Base-by-base conservation (phyloP, 2,888 invertebrate genomes). In the Pammene fasciana region DNA sequence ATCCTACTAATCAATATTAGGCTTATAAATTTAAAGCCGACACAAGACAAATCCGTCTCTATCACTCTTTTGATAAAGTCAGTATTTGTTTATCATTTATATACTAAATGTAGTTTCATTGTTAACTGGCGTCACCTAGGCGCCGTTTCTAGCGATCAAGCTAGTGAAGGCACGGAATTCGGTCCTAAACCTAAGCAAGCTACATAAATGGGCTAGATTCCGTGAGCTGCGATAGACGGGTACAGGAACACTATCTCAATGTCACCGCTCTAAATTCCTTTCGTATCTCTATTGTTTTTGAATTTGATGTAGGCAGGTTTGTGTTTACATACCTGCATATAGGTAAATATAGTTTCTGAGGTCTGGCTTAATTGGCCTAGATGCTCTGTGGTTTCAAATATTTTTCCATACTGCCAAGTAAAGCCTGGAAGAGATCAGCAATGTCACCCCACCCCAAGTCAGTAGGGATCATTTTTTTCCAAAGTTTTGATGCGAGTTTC, bases 251-350 rank as follows among this genome's bases (percentile, higher is more conserved):
- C 18, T 59, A 48, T 34, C 59, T 65, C 68, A 70, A 70, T 70
- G 68, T 65, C 59, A 60, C 65, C 60, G 68, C 41, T 70, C 68
- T 70, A 70, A 65, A 70, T 70, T 65, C 68, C 68, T 60, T 68
- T 46, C 65, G 34, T 59, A 46, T 54, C 43, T 41, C 52, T 16
- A 68, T 70, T 65, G 64, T 65, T 65, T 68, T 52, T 59, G 52
- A 64, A 64, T 57, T 43, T 55, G 38, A 55, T 26, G 66, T 67
- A 67, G 43, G 52, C 41, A 57, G 43, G 43, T 41, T 61, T 62
- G 18, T 50, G 38, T 50, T 50, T 9, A n/a, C 26, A 59, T 18
- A 59, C 18, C 38, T 45, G 43, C n/a, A 43, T 34, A 36, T 10
- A 11, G 10, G 34, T 8, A 38, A 38, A 38, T 38, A 38, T 38